These are phyloP conservation scores for Sericinus montela DNA, from an alignment of 2,888 invertebrate genomes.

Conservation along the genomic window DNA sequence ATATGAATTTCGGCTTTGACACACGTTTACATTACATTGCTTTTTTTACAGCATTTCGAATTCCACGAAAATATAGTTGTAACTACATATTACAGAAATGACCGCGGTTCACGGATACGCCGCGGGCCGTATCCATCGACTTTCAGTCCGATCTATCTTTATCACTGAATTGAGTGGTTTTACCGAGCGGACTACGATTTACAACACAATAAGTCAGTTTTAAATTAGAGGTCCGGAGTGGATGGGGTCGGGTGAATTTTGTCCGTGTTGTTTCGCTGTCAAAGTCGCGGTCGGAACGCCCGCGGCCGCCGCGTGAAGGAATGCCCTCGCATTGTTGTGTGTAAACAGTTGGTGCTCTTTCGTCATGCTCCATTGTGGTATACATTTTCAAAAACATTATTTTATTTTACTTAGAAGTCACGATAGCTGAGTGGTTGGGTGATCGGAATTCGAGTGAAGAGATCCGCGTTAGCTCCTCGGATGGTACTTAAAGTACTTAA, in stretches of 20 bases:
- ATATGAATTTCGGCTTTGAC: too few relatives aligned
- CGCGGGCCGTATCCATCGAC: constrained; percentile 26
- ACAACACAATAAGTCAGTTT: constrained; percentile 22
- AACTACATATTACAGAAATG: neutral
- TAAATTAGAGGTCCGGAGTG: constrained; percentile 26
- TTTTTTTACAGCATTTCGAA: neutral
- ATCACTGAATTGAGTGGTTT: constrained; percentile 32
- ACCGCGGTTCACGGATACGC: constrained; percentile 20
- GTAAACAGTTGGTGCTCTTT: constrained; percentile 11
- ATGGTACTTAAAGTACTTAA: too few relatives aligned
- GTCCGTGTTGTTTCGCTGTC: constrained; percentile 40
- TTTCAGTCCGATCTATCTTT: constrained; percentile 27
- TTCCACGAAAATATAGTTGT: neutral
- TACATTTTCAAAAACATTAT: too few relatives aligned
- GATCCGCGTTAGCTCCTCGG: too few relatives aligned
- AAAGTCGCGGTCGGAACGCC: constrained; percentile 33
- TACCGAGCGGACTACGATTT: constrained; percentile 25
- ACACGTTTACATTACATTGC: too few relatives aligned
- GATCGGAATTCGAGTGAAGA: too few relatives aligned
- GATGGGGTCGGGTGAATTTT: constrained; percentile 31
- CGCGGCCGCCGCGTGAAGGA: constrained; percentile 46
- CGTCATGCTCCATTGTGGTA: too few relatives aligned
- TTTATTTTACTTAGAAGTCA: too few relatives aligned
- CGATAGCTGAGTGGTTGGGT: too few relatives aligned
- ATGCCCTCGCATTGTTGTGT: constrained; percentile 34